Evolutionary conservation across 2,888 invertebrate genomes (phyloP).

Genomic region (Sphaeridia pumilis): DNA sequence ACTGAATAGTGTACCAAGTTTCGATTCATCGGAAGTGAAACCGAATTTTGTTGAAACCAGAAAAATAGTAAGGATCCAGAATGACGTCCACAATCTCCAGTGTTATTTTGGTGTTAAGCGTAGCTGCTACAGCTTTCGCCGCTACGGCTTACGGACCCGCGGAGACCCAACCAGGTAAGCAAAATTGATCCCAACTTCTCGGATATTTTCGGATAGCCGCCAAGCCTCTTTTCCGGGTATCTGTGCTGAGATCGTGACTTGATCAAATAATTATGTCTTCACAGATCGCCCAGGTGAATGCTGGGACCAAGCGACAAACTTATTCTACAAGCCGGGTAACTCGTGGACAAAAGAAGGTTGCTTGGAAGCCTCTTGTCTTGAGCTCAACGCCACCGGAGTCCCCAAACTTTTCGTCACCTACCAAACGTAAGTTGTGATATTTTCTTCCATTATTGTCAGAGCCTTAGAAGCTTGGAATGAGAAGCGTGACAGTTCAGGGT

Average conservation of each 20-base stretch:
- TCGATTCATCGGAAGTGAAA: no score
- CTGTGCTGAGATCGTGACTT: no score
- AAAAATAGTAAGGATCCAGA: constrained; percentile 4
- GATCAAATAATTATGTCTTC: background rate
- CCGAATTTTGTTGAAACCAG: no score
- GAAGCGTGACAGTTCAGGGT: no score
- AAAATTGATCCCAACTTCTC: no score
- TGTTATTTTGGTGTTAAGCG: constrained; percentile 19
- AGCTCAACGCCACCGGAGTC: constrained; percentile 20
- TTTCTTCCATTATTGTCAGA: no score
- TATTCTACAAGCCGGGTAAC: constrained; percentile 31
- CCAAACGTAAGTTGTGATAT: constrained; percentile 24
- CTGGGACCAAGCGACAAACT: constrained; percentile 19
- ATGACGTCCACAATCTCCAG: constrained; percentile 20
- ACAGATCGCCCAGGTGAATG: constrained; percentile 33
- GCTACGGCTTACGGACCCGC: constrained; percentile 32
- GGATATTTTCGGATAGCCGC: no score
- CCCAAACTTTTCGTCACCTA: constrained; percentile 32
- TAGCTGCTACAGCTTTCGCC: constrained; percentile 22
- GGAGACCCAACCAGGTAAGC: constrained; percentile 33
- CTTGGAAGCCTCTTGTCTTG: constrained; percentile 25
- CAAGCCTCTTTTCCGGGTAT: no score
- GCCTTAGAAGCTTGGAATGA: no score
- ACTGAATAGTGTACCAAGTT: no score
- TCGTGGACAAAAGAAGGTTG: constrained; percentile 32